Evolutionary conservation across 1,140 invertebrate species (phyloP), one percentile per base, ranked within the genome.

Genomic region (Drosophila triauraria): DNA sequence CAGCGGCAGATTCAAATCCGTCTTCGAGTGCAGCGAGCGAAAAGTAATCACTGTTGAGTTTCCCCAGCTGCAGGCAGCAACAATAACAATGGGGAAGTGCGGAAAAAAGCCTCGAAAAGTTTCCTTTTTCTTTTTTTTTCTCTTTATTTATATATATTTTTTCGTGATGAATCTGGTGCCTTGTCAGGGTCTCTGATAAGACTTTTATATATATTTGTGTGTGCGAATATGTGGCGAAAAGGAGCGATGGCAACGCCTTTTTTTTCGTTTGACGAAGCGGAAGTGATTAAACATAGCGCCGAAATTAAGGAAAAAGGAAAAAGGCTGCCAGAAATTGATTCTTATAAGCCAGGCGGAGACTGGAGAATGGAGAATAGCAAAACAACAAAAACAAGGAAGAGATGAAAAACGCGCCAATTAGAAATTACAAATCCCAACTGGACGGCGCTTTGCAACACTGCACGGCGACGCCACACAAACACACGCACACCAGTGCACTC

Each of bases 31-130:
- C 83, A 87, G 54, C 68, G 76, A 88, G 76, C 83, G 64, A 48
- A 67, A 87, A 87, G 80, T 78, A 88, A 88, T 88, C 84, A 84
- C 77, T 84, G 71, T 72, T 80, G 61, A 83, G 79, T 88, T 87
- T 87, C 58, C 56, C 57, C 70, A 71, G 53, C 47, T 59, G 47
- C 32, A 57, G 61, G 25, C 58, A 50, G 38, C 56, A 69, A 30
- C 62, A 57, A 59, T 65, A 47, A 54, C 42, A 51, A 65, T 32
- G 50, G 12, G 17, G 43, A 75, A 40, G 35, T 38, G 53, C 20
- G 8, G 20, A 71, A 43, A 61, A 58, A 78, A 64, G 17, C 27
- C 64, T 60, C 47, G 47, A 74, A 80, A 78, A 79, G 70, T 69
- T 82, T 32, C 25, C 13, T 54, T 54, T 38, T 54, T 25, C 12